Conservation (phyloP, 2,888 invertebrate species). For the Andrena camellia region DNA sequence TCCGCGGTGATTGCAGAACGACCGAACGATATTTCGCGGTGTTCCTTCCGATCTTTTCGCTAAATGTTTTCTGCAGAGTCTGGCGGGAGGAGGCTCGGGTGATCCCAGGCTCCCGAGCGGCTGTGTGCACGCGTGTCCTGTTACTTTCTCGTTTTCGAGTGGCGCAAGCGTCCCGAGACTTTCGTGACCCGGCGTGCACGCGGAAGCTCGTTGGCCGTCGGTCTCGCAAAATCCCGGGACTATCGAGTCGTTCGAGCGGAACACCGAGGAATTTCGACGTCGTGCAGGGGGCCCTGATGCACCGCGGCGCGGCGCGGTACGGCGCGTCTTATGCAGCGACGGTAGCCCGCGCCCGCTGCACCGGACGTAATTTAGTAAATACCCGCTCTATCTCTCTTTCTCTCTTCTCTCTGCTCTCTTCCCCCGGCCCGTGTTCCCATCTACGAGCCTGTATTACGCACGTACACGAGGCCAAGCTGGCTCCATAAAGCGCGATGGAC, state of each 20-base stretch:
- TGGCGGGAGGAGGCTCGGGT: background rate
- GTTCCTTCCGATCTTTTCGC: background rate
- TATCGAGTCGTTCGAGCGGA: conserved; percentile 50
- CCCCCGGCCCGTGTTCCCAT: conserved; percentile 16
- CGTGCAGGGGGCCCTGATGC: conserved; percentile 24
- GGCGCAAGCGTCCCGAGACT: background rate
- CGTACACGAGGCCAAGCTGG: conserved; percentile 45
- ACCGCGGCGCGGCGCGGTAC: conserved; percentile 20
- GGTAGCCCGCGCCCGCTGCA: conserved; percentile 49
- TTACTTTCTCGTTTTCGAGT: background rate
- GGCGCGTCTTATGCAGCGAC: conserved; percentile 35
- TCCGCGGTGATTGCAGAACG: background rate
- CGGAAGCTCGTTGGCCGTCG: conserved; percentile 31
- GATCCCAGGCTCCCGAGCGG: background rate
- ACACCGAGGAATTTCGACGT: conserved; percentile 50
- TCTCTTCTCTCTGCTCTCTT: no score
- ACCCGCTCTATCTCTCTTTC: conserved; percentile 36
- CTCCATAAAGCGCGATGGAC: conserved; percentile 74
- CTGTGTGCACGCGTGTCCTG: background rate
- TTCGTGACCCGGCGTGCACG: background rate
- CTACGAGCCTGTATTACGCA: conserved; percentile 60
- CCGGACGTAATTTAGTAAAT: conserved; percentile 72
- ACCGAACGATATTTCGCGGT: background rate
- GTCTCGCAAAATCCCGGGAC: conserved; percentile 43
- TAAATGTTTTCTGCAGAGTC: background rate